These are phyloP conservation scores for Falco rusticolus DNA, from an alignment of 2,797 vertebrate genomes.

Conservation along the genomic window DNA sequence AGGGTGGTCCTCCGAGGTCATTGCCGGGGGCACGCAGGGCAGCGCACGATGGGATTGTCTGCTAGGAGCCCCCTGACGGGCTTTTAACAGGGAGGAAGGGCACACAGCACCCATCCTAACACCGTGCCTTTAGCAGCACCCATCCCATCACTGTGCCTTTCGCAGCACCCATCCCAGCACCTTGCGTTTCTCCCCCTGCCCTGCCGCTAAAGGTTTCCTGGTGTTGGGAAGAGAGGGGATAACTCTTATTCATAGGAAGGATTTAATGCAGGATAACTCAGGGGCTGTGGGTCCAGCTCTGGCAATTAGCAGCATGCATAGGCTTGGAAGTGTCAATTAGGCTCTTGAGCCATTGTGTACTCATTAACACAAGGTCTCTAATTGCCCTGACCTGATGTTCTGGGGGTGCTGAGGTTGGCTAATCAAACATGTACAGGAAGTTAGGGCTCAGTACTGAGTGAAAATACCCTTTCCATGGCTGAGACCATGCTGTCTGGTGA, in stretches of 20 bases:
- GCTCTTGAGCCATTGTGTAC: not conserved
- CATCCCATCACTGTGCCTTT: no score
- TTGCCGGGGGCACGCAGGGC: not conserved
- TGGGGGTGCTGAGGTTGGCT: not conserved
- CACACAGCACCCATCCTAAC: not conserved
- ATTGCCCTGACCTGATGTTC: not conserved
- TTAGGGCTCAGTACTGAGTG: not conserved
- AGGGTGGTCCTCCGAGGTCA: constrained; percentile 36
- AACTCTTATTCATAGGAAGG: not conserved
- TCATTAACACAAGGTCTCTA: constrained; percentile 20
- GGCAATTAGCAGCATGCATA: not conserved
- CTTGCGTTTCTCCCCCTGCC: fast-evolving
- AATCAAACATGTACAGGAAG: not conserved
- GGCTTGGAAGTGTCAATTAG: constrained; percentile 11
- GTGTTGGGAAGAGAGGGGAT: not conserved
- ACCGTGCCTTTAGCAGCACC: no score
- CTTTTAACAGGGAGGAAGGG: not conserved
- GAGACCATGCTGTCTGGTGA: not conserved
- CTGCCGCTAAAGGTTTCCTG: not conserved
- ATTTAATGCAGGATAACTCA: not conserved
- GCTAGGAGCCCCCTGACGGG: not conserved
- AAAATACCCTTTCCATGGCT: not conserved
- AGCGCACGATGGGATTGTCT: not conserved
- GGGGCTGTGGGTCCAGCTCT: not conserved
- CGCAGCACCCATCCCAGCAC: fast-evolving